Evolutionary conservation across 2,888 invertebrate species (phyloP).

Genomic region (Limenitis camilla): DNA sequence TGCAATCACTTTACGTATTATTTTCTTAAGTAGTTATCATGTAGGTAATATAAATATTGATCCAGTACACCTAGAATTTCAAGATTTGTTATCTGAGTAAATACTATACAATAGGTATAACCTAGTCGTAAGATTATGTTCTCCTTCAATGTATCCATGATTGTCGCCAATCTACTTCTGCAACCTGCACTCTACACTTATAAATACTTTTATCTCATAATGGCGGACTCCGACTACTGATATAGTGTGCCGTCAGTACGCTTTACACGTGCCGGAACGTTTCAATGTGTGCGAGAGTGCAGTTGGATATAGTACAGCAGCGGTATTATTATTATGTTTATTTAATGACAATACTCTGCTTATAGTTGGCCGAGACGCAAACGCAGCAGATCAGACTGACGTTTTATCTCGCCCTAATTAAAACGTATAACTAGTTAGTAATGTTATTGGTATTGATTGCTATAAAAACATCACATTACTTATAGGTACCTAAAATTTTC

Average conservation of each 20-base stretch:
- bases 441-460: neutral
- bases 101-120: neutral
- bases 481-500: too few species aligned
- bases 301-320: slow-evolving; percentile 27
- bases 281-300: slow-evolving; percentile 35
- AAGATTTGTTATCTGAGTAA: neutral
- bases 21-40: too few species aligned
- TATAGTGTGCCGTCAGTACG: slow-evolving; percentile 32
- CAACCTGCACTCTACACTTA: slow-evolving; percentile 20
- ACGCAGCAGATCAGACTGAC: slow-evolving; percentile 14
- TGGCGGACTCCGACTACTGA: slow-evolving; percentile 25
- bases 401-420: slow-evolving; percentile 13
- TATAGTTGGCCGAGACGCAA: slow-evolving; percentile 28
- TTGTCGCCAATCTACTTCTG: slow-evolving; percentile 17
- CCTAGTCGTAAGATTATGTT: neutral
- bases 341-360: slow-evolving; percentile 29
- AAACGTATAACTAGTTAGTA: slow-evolving; percentile 11
- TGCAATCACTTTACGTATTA: neutral
- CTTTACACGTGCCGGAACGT: slow-evolving; percentile 39
- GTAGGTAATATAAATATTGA: neutral
- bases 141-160: slow-evolving; percentile 3
- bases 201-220: slow-evolving; percentile 27
- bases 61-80: neutral
- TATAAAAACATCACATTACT: neutral
- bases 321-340: slow-evolving; percentile 26